Evolutionary conservation across 2,888 invertebrate genomes (phyloP), one percentile per base, ranked within the genome.

Genomic region (Nemotelus nigrinus): DNA sequence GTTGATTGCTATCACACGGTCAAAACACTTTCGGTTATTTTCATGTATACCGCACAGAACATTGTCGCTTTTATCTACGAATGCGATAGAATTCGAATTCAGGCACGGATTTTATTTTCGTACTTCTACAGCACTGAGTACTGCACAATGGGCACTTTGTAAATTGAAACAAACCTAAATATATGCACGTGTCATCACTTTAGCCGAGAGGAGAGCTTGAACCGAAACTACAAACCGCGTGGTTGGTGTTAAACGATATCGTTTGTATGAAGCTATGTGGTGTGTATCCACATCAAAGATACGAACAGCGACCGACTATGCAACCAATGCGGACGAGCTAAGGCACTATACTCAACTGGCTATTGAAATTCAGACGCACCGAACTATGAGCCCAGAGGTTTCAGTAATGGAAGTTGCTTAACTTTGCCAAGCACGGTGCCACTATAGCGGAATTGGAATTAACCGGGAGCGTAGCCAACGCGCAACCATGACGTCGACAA

Each of bases 101-200:
- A 25, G n/a, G 2, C 8, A 2, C 53, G 53, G 3, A 25, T 58
- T 58, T 58, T 58, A 2, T 58, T 58, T 53, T 53, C 53, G 10
- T 53, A 53, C 53, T 7, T 53, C 7, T 53, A 53, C 53, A 53
- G 1, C 53, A 53, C 53, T 58, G 58, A 25, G 25, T 25, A 25
- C 25, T 63, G 7, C 43, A 63, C 63, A 63, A 39, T 63, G 25
- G 25, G 41, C 60, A 68, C 50, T 55, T 41, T 8, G 50, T 41
- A 44, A 45, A 57, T 57, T 58, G 39, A 63, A 63, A 44, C 47
- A 41, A 63, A 57, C 48, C 47, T 47, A n/a, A 58, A 74, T 39
- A n/a, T 48, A 63, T 63, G 63, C 74, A 74, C 74, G 74, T 74
- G 74, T 74, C 63, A 55, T 63, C 74, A 74, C 74, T 74, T 74